phyloP scores from a whole-genome alignment of 2,888 invertebrate genomes.

The Euphydryas editha region DNA sequence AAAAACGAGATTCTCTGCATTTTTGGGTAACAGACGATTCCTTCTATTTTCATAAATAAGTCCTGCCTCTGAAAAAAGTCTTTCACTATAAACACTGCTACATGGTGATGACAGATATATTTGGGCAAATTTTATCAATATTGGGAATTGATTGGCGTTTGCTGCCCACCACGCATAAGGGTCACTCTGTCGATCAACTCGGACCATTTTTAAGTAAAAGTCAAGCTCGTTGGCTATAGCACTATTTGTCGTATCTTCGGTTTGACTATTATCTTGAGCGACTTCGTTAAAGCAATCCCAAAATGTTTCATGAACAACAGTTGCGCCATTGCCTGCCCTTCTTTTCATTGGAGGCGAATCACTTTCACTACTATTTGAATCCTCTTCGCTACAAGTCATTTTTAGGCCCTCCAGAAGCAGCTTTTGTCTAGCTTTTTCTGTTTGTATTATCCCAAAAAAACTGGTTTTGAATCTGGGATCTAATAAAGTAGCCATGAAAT shows the following conservation, averaged over 20 bases:
- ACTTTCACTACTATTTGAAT: constrained; percentile 21
- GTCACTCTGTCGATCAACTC: constrained; percentile 13
- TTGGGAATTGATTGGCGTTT: constrained; percentile 34
- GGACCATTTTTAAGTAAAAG: neutral
- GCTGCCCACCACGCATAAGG: constrained; percentile 38
- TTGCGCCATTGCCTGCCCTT: constrained; percentile 15
- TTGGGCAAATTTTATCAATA: constrained; percentile 35
- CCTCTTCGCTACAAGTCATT: constrained; percentile 33
- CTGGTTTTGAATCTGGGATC: neutral
- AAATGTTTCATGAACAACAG: constrained; percentile 41
- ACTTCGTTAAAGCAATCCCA: constrained; percentile 36
- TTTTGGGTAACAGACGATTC: too few species aligned
- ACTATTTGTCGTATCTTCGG: constrained; percentile 25
- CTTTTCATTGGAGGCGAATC: constrained; percentile 29
- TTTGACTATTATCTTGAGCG: neutral
- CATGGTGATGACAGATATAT: constrained; percentile 32
- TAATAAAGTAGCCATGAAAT: neutral
- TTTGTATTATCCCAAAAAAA: neutral
- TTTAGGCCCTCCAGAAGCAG: constrained; percentile 17
- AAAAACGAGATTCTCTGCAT: too few species aligned
- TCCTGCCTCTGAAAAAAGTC: too few species aligned
- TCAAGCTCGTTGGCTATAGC: neutral
- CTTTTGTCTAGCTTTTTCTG: neutral
- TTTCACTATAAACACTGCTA: too few species aligned
- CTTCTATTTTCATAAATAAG: too few species aligned